Conservation (phyloP, 2,113 vertebrate genomes). For the Sphaerodactylus townsendi region DNA sequence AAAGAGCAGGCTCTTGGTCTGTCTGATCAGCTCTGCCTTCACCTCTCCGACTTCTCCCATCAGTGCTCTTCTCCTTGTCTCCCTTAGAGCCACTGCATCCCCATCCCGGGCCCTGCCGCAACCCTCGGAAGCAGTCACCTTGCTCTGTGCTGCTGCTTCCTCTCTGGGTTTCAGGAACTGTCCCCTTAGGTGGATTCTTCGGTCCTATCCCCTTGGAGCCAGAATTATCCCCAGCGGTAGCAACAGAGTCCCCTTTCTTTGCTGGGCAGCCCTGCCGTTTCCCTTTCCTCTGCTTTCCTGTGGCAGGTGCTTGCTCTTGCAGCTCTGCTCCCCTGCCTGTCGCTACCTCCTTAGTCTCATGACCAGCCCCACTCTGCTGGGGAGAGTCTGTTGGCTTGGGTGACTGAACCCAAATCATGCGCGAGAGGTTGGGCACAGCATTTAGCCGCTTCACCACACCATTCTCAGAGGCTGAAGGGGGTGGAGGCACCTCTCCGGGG, state of each 20-base stretch:
- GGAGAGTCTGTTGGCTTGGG: slow-evolving; percentile 78
- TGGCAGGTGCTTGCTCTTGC: neutral
- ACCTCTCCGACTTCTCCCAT: slow-evolving; percentile 64
- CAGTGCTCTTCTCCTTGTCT: slow-evolving; percentile 75
- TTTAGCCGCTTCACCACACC: slow-evolving; percentile 87
- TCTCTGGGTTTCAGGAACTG: slow-evolving; percentile 33
- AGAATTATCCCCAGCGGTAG: slow-evolving; percentile 47
- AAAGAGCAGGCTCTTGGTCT: slow-evolving; percentile 34
- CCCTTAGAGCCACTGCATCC: slow-evolving; percentile 48
- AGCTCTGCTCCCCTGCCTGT: slow-evolving; percentile 71
- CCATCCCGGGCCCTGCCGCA: slow-evolving; percentile 63
- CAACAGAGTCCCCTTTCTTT: slow-evolving; percentile 66
- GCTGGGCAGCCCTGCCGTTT: slow-evolving; percentile 84
- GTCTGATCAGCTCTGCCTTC: slow-evolving; percentile 61
- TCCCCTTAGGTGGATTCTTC: slow-evolving; percentile 67
- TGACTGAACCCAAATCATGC: slow-evolving; percentile 91
- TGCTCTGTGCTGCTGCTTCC: slow-evolving; percentile 46
- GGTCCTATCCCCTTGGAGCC: slow-evolving; percentile 72
- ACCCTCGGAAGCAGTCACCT: slow-evolving; percentile 71
- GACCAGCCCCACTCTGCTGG: slow-evolving; percentile 53
- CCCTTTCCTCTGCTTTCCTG: slow-evolving; percentile 84
- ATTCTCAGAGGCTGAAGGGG: slow-evolving; percentile 59
- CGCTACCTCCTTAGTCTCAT: slow-evolving; percentile 49
- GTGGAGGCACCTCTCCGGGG: slow-evolving; percentile 62
- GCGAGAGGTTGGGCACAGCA: slow-evolving; percentile 88